Conservation (phyloP, 30 jellyfish, hydroid and myxozoan species). For the Cassiopea xamachana region DNA sequence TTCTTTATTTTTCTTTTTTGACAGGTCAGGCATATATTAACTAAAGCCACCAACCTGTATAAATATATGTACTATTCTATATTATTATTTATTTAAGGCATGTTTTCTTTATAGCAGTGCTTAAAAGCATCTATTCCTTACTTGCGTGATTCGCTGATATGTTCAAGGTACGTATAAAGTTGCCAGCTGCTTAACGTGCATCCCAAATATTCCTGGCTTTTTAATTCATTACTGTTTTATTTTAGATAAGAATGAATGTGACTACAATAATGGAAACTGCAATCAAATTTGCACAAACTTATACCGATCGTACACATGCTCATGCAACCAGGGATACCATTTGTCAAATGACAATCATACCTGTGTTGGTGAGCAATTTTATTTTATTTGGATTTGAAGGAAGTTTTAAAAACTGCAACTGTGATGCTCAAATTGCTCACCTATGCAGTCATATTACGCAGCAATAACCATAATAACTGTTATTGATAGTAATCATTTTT, state of each 20-base stretch:
- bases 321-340: slow-evolving; percentile 54
- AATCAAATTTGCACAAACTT: slow-evolving; percentile 58
- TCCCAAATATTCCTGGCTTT: neutral
- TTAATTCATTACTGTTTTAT: neutral
- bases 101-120: too few relatives aligned
- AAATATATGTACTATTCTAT: too few relatives aligned
- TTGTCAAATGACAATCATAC: slow-evolving; percentile 45
- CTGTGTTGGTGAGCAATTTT: slow-evolving; percentile 42
- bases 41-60: too few relatives aligned
- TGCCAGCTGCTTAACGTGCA: neutral
- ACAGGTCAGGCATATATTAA: too few relatives aligned
- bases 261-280: slow-evolving; percentile 58
- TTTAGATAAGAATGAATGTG: slow-evolving; percentile 73
- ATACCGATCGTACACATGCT: slow-evolving; percentile 59
- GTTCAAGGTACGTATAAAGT: neutral
- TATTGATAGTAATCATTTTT: too few relatives aligned
- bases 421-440: neutral
- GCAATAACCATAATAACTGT: too few relatives aligned
- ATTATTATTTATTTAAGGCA: too few relatives aligned
- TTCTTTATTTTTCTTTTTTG: too few relatives aligned
- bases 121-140: too few relatives aligned
- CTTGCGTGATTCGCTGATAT: too few relatives aligned
- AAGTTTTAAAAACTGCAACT: neutral
- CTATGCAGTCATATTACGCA: too few relatives aligned
- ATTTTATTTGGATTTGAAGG: neutral